These are phyloP conservation scores for Myioborus melanocephalus DNA, from an alignment of 2,797 vertebrate genomes.

Conservation along the genomic window DNA sequence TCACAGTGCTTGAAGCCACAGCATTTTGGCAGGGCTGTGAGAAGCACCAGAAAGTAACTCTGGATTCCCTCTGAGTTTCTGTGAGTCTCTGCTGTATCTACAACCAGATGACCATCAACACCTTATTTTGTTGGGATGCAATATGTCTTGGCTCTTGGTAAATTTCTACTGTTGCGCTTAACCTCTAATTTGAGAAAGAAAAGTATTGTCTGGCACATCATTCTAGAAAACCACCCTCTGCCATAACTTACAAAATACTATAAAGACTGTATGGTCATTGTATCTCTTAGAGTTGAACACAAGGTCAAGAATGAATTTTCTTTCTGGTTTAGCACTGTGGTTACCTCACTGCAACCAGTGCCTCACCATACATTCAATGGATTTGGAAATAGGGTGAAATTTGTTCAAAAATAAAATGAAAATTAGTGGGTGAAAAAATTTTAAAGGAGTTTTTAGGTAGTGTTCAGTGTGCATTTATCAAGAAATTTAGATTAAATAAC, in stretches of 20 bases:
- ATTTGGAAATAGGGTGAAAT: neutral
- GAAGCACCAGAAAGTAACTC: neutral
- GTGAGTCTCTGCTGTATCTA: neutral
- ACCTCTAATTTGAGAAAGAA: neutral
- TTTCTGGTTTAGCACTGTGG: neutral
- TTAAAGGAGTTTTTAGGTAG: neutral
- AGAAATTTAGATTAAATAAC: neutral
- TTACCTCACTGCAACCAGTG: neutral
- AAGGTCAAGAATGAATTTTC: neutral
- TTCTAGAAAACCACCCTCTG: neutral
- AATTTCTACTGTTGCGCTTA: neutral
- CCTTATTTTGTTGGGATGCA: neutral
- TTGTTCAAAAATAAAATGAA: neutral
- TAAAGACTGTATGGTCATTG: neutral
- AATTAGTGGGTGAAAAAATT: neutral
- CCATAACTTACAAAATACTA: neutral
- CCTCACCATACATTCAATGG: neutral
- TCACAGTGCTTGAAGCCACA: neutral
- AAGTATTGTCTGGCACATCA: neutral
- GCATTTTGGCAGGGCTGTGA: neutral
- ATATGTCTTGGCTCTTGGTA: neutral
- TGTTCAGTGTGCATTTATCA: neutral
- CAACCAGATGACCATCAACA: neutral
- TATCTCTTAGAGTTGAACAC: neutral
- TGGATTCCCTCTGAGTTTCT: neutral